Conservation (phyloP, 2,797 vertebrate genomes). For the Acipenser ruthenus region DNA sequence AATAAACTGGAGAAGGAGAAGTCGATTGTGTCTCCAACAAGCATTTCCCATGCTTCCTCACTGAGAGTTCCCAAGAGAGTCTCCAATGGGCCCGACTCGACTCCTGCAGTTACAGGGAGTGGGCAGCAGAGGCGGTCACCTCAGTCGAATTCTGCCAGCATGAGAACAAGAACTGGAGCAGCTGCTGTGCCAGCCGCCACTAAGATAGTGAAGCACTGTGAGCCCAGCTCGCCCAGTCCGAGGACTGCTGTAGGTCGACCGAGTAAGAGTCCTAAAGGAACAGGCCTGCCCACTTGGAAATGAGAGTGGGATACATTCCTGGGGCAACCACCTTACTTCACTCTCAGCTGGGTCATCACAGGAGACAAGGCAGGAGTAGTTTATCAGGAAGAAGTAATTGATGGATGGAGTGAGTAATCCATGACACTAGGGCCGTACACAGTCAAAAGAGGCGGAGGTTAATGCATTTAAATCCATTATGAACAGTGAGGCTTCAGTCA, state of each 20-base stretch:
- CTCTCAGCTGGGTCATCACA: too few species aligned
- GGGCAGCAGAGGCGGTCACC: neutral
- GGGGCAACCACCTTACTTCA: too few species aligned
- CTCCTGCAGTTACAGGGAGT: constrained; percentile 19
- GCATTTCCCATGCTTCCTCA: constrained; percentile 45
- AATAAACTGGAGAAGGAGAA: constrained; percentile 38
- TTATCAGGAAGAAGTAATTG: too few species aligned
- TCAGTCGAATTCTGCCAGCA: neutral
- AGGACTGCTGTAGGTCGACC: constrained; percentile 31
- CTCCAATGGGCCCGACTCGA: constrained; percentile 47
- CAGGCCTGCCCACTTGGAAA: constrained; percentile 53
- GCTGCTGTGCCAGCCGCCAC: neutral
- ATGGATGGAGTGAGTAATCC: too few species aligned
- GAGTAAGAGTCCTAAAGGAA: neutral
- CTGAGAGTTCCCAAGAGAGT: constrained; percentile 59
- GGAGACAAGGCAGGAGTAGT: too few species aligned
- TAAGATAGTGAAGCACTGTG: constrained; percentile 49
- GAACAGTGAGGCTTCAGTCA: too few species aligned
- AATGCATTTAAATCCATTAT: too few species aligned
- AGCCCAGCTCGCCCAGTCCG: constrained; percentile 24
- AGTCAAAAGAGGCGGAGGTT: too few species aligned
- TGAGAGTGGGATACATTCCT: constrained; percentile 37
- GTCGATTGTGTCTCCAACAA: constrained; percentile 18
- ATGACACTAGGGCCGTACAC: too few species aligned
- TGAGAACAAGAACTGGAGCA: neutral